These are phyloP conservation scores for Aphodius granarius DNA, from an alignment of 2,888 invertebrate species.

Conservation along the genomic window DNA sequence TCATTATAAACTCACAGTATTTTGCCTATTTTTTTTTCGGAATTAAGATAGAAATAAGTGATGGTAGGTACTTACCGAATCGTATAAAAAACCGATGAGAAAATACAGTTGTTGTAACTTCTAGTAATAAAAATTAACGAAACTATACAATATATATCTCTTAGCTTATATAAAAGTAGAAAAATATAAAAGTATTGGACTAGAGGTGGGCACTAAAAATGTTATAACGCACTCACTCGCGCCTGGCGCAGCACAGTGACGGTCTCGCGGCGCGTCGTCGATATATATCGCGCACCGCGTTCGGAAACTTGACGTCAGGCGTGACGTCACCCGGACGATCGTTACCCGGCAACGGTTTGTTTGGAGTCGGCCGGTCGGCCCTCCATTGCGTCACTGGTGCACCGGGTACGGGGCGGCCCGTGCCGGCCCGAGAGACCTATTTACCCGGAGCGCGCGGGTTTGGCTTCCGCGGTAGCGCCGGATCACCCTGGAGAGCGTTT, in stretches of 20 bases:
- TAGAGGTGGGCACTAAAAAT: slow-evolving; percentile 35
- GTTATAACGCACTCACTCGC: slow-evolving; percentile 39
- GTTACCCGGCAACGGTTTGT: slow-evolving; percentile 51
- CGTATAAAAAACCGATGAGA: background rate
- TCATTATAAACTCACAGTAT: too few relatives aligned
- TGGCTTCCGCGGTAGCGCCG: background rate
- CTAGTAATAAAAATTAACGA: background rate
- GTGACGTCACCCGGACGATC: slow-evolving; percentile 47
- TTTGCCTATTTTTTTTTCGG: too few relatives aligned
- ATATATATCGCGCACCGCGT: slow-evolving; percentile 48
- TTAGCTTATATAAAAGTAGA: slow-evolving; percentile 49
- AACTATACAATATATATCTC: background rate
- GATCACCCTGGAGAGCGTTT: too few relatives aligned
- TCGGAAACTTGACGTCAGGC: slow-evolving; percentile 48
- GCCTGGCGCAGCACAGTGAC: slow-evolving; percentile 50
- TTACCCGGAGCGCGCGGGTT: background rate
- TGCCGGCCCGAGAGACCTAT: background rate
- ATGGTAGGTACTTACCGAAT: background rate
- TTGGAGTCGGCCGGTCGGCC: slow-evolving; percentile 57
- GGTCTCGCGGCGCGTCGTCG: slow-evolving; percentile 45
- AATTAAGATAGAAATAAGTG: too few relatives aligned
- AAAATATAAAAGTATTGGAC: slow-evolving; percentile 54
- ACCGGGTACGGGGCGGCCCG: slow-evolving; percentile 54
- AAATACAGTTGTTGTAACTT: background rate
- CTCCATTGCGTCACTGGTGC: slow-evolving; percentile 64